phyloP scores from a whole-genome alignment of 92 coral and sea anemone species.

The Porites divaricata region DNA sequence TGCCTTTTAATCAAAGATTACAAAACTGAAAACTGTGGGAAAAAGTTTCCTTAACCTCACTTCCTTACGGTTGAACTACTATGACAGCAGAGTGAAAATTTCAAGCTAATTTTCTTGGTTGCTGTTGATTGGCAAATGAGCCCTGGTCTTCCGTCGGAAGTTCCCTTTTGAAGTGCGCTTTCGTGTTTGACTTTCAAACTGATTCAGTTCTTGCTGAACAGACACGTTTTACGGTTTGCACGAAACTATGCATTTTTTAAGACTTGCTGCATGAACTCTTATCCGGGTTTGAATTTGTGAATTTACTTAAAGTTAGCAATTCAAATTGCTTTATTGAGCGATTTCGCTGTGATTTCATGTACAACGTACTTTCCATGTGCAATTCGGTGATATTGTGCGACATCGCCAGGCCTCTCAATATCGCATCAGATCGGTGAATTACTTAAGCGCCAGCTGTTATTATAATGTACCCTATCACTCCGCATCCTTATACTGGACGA shows the following conservation, averaged over 20 bases:
- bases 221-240: slow-evolving; percentile 5
- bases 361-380: neutral
- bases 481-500: slow-evolving; percentile 6
- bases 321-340: neutral
- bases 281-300: neutral
- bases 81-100: neutral
- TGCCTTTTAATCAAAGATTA: slow-evolving; percentile 13
- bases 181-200: slow-evolving; percentile 19
- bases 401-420: slow-evolving; percentile 9
- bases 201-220: slow-evolving; percentile 2
- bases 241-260: slow-evolving; percentile 16
- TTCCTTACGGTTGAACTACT: slow-evolving; percentile 7
- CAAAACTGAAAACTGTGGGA: neutral
- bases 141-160: slow-evolving; percentile 9
- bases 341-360: slow-evolving; percentile 17
- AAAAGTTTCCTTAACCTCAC: slow-evolving; percentile 8
- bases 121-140: slow-evolving; percentile 6
- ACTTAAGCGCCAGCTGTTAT: neutral
- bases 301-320: neutral
- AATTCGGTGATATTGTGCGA: slow-evolving; percentile 21
- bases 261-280: slow-evolving; percentile 13
- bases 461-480: slow-evolving; percentile 1
- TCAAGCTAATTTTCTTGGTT: slow-evolving; percentile 4
- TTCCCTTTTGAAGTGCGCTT: slow-evolving; percentile 14
- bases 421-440: slow-evolving; percentile 14